These are phyloP conservation scores for Platysteira castanea DNA, from an alignment of 2,113 vertebrate genomes.

Conservation along the genomic window DNA sequence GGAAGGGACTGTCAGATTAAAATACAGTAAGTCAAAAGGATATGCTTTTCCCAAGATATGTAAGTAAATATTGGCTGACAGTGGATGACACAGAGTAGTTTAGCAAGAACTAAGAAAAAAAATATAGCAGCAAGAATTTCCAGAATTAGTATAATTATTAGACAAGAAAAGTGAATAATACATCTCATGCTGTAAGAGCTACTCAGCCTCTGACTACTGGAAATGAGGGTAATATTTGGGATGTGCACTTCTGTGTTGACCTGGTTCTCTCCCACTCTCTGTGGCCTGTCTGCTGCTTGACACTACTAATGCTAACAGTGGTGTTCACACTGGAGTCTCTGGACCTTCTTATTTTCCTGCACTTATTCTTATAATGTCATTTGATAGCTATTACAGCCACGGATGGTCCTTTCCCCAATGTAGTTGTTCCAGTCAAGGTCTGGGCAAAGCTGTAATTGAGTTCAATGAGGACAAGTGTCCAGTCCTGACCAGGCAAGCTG, in stretches of 20 bases:
- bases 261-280: not conserved
- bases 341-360: not conserved
- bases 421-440: not conserved
- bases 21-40: not conserved
- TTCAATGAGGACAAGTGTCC: not conserved
- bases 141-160: not conserved
- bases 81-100: not conserved
- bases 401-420: not conserved
- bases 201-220: not conserved
- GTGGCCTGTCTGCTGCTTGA: not conserved
- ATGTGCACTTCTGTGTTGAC: fast-evolving
- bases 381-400: not conserved
- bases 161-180: not conserved
- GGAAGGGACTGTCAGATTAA: not conserved
- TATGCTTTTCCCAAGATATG: not conserved
- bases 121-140: not conserved
- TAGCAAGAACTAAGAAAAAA: not conserved
- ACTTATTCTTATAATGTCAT: not conserved
- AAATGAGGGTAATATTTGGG: not conserved
- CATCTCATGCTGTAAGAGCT: not conserved
- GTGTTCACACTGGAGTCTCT: not conserved
- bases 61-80: not conserved
- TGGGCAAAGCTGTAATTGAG: not conserved
- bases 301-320: not conserved
- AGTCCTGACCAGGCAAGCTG: not conserved